Evolutionary conservation across 2,888 invertebrate genomes (phyloP).

Genomic region (Lapara coniferarum): DNA sequence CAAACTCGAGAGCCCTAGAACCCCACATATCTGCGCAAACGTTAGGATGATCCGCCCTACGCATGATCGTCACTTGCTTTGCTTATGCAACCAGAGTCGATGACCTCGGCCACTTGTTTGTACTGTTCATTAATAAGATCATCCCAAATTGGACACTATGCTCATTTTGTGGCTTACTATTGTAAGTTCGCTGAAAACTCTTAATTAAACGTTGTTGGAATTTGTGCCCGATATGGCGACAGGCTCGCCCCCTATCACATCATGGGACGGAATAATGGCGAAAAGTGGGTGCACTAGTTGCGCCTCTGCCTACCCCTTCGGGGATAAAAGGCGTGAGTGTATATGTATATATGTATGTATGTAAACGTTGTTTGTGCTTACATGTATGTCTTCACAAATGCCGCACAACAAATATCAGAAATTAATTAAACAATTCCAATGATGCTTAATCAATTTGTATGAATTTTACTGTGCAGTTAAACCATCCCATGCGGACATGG

Average conservation of each 20-base stretch:
- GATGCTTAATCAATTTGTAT: slow-evolving; percentile 12
- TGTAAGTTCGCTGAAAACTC: slow-evolving; percentile 52
- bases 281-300: too few species aligned
- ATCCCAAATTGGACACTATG: slow-evolving; percentile 50
- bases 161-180: slow-evolving; percentile 50
- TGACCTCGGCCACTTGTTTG: slow-evolving; percentile 66
- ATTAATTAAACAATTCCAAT: slow-evolving; percentile 12
- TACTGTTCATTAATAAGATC: slow-evolving; percentile 59
- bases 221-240: too few species aligned
- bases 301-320: too few species aligned
- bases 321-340: too few species aligned
- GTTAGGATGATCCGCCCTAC: slow-evolving; percentile 66
- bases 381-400: background rate
- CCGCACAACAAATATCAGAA: too few species aligned
- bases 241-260: too few species aligned
- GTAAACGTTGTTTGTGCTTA: slow-evolving; percentile 44
- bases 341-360: too few species aligned
- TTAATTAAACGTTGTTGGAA: slow-evolving; percentile 56
- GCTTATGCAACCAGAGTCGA: slow-evolving; percentile 74
- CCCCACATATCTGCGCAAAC: slow-evolving; percentile 68
- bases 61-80: slow-evolving; percentile 54
- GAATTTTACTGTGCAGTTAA: slow-evolving; percentile 18
- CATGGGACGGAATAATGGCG: too few species aligned
- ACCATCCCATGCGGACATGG: slow-evolving; percentile 40
- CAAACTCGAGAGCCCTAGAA: slow-evolving; percentile 79